Conservation (phyloP, 2,797 vertebrate genomes). For the Salmo trutta region DNA sequence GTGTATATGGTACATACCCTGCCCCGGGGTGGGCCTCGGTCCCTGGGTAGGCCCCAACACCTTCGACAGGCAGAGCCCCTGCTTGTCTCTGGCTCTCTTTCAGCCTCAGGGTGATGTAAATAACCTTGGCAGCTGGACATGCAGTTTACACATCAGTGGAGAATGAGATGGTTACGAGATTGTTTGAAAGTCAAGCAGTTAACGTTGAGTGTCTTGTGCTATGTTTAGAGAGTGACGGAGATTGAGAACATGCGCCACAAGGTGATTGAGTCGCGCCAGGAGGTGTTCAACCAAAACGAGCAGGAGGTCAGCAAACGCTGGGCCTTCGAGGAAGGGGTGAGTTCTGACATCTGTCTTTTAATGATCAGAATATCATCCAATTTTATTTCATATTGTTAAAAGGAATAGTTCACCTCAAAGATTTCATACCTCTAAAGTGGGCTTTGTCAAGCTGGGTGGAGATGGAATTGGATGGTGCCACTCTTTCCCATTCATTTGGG, state of each 20-base stretch:
- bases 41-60: background rate
- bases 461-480: constrained; percentile 5
- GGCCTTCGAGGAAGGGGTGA: constrained; percentile 97
- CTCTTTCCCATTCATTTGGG: constrained; percentile 3
- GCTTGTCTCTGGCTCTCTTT: constrained; percentile 68
- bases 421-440: constrained; percentile 3
- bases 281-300: constrained; percentile 97
- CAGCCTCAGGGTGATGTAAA: constrained; percentile 79
- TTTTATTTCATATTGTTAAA: background rate
- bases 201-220: constrained; percentile 50
- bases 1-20: constrained; percentile 68
- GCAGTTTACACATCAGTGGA: constrained; percentile 74
- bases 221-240: constrained; percentile 92
- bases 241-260: constrained; percentile 99
- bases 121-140: constrained; percentile 74
- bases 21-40: background rate
- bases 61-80: constrained; percentile 24
- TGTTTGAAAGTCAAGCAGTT: background rate
- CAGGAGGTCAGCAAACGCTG: constrained; percentile 99
- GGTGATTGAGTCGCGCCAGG: constrained; percentile 94
- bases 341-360: constrained; percentile 44
- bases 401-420: constrained; percentile 6
- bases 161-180: constrained; percentile 40
- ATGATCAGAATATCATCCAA: background rate
- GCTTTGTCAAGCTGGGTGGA: constrained; percentile 1